A percentile compares a stretch with the other conserved stretches of the same genome.
These are phyloP conservation scores for Bradypus variegatus DNA, from an alignment of 2,797 vertebrate species.

Conservation along the genomic window DNA sequence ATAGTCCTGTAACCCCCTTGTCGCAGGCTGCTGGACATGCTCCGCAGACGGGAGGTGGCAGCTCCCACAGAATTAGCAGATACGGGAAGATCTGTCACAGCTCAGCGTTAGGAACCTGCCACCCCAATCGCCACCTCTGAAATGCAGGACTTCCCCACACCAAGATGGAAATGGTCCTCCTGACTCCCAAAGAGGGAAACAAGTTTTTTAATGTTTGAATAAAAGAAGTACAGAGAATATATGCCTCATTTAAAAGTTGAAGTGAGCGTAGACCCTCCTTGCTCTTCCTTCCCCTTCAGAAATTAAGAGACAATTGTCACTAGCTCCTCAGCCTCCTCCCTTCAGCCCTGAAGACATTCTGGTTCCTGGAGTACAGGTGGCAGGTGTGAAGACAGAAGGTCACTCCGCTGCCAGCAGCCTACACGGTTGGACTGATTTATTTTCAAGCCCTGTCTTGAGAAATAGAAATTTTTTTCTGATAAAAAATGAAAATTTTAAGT, in stretches of 20 bases:
- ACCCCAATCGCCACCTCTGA: neutral
- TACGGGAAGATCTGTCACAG: neutral
- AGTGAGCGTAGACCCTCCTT: neutral
- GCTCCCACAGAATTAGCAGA: too few species aligned
- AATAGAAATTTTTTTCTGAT: neutral
- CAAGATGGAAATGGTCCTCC: neutral
- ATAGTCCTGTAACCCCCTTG: neutral
- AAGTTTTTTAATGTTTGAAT: neutral
- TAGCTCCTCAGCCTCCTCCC: neutral
- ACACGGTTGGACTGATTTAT: neutral
- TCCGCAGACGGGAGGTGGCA: too few species aligned
- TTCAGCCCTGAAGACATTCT: neutral
- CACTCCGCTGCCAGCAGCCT: neutral
- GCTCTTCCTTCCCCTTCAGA: neutral
- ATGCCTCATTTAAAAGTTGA: neutral
- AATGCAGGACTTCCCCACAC: neutral
- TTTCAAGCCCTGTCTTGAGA: neutral
- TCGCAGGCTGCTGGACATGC: neutral
- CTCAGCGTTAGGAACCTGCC: neutral
- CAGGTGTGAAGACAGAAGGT: neutral
- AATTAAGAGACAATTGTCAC: neutral
- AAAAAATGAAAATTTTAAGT: neutral
- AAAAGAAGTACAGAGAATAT: neutral
- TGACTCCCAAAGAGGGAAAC: fast-evolving
- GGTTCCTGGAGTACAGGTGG: neutral